Evolutionary conservation across 2,113 vertebrate species (phyloP), one percentile per base, ranked within the genome.

Genomic region (Eleginops maclovinus): DNA sequence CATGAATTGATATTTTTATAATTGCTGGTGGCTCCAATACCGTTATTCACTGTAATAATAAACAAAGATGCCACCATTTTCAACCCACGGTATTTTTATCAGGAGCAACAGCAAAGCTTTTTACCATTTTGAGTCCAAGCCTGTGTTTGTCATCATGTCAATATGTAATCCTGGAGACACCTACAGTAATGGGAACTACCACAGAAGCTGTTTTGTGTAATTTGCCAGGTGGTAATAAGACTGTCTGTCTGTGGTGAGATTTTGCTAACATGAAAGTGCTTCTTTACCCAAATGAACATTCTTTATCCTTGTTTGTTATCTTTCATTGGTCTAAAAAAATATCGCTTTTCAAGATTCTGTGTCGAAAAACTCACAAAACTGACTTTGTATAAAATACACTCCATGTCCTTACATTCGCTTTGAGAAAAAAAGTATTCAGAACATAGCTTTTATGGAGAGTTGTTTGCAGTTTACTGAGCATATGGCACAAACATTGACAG

Each of bases 1-100:
- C 49, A 65, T 72, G 40, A 81, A 72, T 82, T 31, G 0, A 64
- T 71, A 72, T 51, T 59, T 65, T 83, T 78, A 21, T 54, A 67
- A 84, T 72, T 74, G 58, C 60, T 84, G n/a, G 2, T 43, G 19
- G 65, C 19, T 82, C 43, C 8, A 28, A 74, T 13, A 26, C 58
- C 43, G 55, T 72, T 63, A 82, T 59, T 81, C 31, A 24, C 36
- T 65, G 54, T 40, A 67, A 31, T 72, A 31, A 72, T 66, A 55
- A 69, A 82, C n/a, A 56, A 73, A 46, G 55, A 24, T 62, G 17
- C 8, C 11, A 5, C 60, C 44, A 63, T 61, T 82, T 51, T 36
- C 24, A 31, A 24, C 14, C 31, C 17, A 28, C 31, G 31, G 31
- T 4, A 59, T n/a, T 36, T 36, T 36, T 36, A 36, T 8, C 31